Evolutionary conservation across 1,140 invertebrate genomes (phyloP).

Genomic region (Drosophila sechellia): DNA sequence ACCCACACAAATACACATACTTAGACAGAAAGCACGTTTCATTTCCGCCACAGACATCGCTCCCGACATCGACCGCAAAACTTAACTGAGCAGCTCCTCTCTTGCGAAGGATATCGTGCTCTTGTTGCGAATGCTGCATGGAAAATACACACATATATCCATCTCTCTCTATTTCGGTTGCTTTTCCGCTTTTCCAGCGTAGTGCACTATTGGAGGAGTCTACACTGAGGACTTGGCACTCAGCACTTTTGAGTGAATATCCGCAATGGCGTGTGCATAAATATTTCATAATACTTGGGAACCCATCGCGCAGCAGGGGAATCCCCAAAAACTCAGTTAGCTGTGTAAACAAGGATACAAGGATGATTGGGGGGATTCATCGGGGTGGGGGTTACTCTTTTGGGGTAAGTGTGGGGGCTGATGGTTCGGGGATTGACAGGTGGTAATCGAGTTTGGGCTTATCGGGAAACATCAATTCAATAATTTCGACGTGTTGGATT

Average conservation of each 20-base stretch:
- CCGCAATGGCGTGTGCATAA: slow-evolving; percentile 78
- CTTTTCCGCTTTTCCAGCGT: slow-evolving; percentile 16
- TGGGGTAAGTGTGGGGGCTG: background rate
- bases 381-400: background rate
- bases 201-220: slow-evolving; percentile 34
- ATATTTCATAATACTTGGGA: slow-evolving; percentile 74
- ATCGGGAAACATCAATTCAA: slow-evolving; percentile 50
- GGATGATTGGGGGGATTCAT: slow-evolving; percentile 32
- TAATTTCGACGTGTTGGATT: slow-evolving; percentile 46
- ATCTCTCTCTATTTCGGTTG: slow-evolving; percentile 31
- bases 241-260: slow-evolving; percentile 56
- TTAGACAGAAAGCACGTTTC: slow-evolving; percentile 59
- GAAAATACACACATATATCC: slow-evolving; percentile 22
- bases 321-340: slow-evolving; percentile 34
- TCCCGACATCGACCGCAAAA: slow-evolving; percentile 42
- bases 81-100: slow-evolving; percentile 30
- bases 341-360: slow-evolving; percentile 28
- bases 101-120: slow-evolving; percentile 27
- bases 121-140: slow-evolving; percentile 25
- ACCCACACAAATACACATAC: slow-evolving; percentile 6
- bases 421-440: slow-evolving; percentile 33
- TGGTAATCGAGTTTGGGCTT: slow-evolving; percentile 54
- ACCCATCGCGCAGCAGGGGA: background rate
- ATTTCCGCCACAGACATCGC: slow-evolving; percentile 75
- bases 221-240: slow-evolving; percentile 7